Evolutionary conservation across 2,888 invertebrate species (phyloP).

Genomic region (Dynastes grantii): DNA sequence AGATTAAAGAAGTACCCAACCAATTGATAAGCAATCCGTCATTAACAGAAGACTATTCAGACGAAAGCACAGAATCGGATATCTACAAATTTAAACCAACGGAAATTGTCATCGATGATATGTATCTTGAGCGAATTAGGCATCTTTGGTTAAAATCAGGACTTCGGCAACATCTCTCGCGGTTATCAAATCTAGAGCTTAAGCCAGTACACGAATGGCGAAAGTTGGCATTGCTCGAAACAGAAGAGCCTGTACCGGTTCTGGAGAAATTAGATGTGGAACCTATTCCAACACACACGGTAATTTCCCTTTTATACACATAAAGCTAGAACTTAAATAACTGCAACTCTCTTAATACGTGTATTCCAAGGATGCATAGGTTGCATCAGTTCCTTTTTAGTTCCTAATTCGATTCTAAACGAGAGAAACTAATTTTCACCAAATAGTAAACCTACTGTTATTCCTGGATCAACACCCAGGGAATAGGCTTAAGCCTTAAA

Average conservation of each 20-base stretch:
- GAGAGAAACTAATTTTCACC: too few relatives aligned
- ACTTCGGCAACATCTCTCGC: conserved; percentile 44
- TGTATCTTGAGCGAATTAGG: conserved; percentile 18
- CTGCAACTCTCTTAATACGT: too few relatives aligned
- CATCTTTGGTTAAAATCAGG: conserved; percentile 47
- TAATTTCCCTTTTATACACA: not conserved
- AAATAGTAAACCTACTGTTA: too few relatives aligned
- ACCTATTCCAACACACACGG: conserved; percentile 4
- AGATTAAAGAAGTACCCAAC: not conserved
- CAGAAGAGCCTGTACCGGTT: conserved; percentile 9
- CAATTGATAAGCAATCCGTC: not conserved
- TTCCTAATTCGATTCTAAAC: too few relatives aligned
- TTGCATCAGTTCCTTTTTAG: too few relatives aligned
- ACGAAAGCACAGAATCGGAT: conserved; percentile 4
- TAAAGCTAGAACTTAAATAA: too few relatives aligned
- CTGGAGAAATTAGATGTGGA: conserved; percentile 27
- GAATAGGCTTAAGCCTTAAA: too few relatives aligned
- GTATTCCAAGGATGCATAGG: too few relatives aligned
- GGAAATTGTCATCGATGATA: conserved; percentile 6
- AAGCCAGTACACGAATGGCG: conserved; percentile 30
- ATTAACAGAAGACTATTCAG: not conserved
- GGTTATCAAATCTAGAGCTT: conserved; percentile 37
- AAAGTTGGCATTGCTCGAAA: not conserved
- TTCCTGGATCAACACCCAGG: too few relatives aligned
- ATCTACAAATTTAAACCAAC: conserved; percentile 32